These are phyloP conservation scores for Rhinolophus sinicus DNA, from an alignment of 2,113 vertebrate species.

Conservation along the genomic window DNA sequence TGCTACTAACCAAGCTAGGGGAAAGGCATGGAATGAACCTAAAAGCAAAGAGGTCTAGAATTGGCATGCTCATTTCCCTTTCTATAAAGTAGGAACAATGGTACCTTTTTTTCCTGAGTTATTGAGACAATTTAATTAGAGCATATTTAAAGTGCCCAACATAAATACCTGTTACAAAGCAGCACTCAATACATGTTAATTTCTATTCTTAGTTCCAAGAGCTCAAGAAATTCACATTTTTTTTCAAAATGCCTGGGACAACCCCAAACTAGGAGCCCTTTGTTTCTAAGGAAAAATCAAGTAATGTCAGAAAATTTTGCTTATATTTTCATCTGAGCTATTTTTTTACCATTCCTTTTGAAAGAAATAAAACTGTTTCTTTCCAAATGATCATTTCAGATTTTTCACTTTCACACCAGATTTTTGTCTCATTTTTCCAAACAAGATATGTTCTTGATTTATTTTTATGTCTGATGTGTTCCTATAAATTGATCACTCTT, in stretches of 20 bases:
- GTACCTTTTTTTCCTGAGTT: neutral
- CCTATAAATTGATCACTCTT: constrained; percentile 55
- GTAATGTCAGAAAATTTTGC: neutral
- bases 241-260: neutral
- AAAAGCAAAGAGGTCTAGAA: neutral
- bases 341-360: constrained; percentile 19
- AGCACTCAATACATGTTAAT: neutral
- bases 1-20: neutral
- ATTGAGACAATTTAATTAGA: constrained; percentile 5
- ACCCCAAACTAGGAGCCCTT: constrained; percentile 9
- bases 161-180: neutral
- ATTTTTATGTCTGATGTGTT: constrained; percentile 39
- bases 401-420: constrained; percentile 43
- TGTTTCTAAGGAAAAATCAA: constrained; percentile 31
- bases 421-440: constrained; percentile 4
- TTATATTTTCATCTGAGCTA: constrained; percentile 15
- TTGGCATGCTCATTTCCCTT: neutral
- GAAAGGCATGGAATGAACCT: neutral
- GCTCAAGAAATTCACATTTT: constrained; percentile 4
- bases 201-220: neutral
- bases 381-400: constrained; percentile 33
- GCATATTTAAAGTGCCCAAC: neutral
- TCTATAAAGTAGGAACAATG: neutral
- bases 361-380: constrained; percentile 42
- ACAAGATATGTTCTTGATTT: constrained; percentile 33